Base-by-base conservation (phyloP, 2,113 vertebrate genomes). In the Pycnonotus jocosus region DNA sequence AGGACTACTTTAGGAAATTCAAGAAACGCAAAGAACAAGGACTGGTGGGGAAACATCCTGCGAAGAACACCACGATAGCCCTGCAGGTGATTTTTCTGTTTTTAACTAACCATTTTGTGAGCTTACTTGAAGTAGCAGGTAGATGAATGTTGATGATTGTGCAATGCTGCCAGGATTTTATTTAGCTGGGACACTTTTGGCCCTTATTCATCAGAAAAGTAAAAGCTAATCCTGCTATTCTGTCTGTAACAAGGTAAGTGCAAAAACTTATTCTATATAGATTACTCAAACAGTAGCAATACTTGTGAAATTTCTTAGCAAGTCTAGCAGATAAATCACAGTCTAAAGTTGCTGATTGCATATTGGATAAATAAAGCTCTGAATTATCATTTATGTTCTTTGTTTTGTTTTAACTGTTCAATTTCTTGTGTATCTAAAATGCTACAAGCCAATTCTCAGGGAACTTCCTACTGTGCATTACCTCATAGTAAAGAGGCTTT, bases 1-100 rank as follows among this genome's bases (percentile, higher is more conserved):
- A 99, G 99, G 99, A 99, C 99, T 99, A 99, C 99, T 99, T 99
- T 99, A 99, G 99, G 99, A 99, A 99, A 99, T 99, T 99, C 99
- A 99, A 99, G 99, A 99, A 99, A 99, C 99, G 99, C 98, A 99
- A 99, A 98, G 99, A 99, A 98, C 99, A 99, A 98, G 99, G 99
- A 98, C 98, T 99, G 98, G 99, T 99, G 98, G 99, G 99, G 93
- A 99, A 99, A 88, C 98, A 99, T 97, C 98, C 99, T 92, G 97
- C 98, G 96, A 99, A 99, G 98, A 99, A 98, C 99, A 99, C 99
- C 58, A 99, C 99, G 28, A 98, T 99, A 92, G 99, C 99, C 45
- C 97, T 99, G 89, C 99, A 99, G 99, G 99, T 99, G 98, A 99
- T 98, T 98, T 88, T 96, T 97, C 97, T 94, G 66, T 97, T 94